Conservation (phyloP, 2,113 vertebrate species). For the Trogon surrucura region DNA sequence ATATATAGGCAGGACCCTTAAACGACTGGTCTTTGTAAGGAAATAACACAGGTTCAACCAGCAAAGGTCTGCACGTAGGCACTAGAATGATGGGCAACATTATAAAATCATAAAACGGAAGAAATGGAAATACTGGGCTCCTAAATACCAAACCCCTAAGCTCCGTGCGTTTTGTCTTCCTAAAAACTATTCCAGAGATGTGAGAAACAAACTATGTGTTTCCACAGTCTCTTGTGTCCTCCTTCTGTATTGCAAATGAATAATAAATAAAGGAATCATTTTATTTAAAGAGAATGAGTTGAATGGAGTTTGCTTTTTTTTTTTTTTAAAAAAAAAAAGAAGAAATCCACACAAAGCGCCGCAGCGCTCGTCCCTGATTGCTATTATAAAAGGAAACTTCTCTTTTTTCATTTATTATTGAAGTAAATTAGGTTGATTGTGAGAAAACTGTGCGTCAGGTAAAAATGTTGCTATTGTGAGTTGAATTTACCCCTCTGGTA, state of each 20-base stretch:
- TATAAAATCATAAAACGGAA: not conserved
- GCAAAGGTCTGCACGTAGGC: not conserved
- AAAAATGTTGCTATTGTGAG: conserved; percentile 43
- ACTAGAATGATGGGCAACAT: not conserved
- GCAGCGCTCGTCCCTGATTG: not conserved
- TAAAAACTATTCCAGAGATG: conserved; percentile 46
- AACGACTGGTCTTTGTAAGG: not conserved
- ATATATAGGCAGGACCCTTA: rapidly evolving
- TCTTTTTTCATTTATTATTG: conserved; percentile 73
- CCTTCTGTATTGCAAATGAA: conserved; percentile 68
- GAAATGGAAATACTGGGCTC: conserved; percentile 22
- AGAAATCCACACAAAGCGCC: not conserved
- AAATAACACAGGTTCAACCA: not conserved
- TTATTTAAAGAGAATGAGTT: conserved; percentile 69
- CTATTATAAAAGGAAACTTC: conserved; percentile 16
- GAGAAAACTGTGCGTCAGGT: conserved; percentile 42
- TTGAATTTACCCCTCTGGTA: conserved; percentile 71
- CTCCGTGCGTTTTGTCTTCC: conserved; percentile 58
- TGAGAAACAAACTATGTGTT: conserved; percentile 57
- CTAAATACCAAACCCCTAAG: conserved; percentile 23
- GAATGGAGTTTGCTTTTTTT: conserved; percentile 65
- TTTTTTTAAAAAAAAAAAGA: not conserved
- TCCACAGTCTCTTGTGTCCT: conserved; percentile 59
- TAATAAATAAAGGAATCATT: conserved; percentile 71
- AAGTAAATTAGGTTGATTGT: conserved; percentile 78